Evolutionary conservation across 2,113 vertebrate genomes (phyloP).

Genomic region (Paedocypris sp.): DNA sequence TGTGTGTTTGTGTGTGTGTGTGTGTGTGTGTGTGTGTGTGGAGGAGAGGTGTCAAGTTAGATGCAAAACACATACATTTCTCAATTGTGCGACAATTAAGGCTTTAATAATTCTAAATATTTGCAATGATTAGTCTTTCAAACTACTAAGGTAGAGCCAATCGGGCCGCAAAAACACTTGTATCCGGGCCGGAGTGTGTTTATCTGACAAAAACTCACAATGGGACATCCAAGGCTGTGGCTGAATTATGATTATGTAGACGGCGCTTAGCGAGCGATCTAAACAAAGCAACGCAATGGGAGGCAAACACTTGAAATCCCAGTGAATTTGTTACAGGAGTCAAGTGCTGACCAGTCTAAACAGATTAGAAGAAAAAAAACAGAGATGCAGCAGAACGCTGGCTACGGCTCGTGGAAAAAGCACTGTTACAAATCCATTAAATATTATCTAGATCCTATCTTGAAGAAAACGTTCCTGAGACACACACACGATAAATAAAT

Average conservation of each 20-base stretch:
- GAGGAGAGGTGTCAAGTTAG: too few species aligned
- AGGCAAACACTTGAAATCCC: conserved; percentile 8
- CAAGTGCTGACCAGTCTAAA: background rate
- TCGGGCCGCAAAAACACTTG: too few species aligned
- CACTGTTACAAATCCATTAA: background rate
- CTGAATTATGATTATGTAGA: background rate
- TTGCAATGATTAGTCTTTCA: too few species aligned
- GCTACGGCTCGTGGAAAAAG: background rate
- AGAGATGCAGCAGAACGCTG: background rate
- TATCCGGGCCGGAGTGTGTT: too few species aligned
- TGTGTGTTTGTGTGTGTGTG: too few species aligned
- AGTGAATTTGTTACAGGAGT: background rate
- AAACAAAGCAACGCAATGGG: conserved; percentile 1
- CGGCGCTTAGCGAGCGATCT: conserved; percentile 3
- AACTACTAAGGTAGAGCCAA: too few species aligned
- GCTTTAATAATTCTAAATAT: too few species aligned
- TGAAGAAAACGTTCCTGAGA: background rate
- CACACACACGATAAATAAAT: background rate
- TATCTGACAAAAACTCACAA: background rate
- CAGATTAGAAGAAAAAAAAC: background rate
- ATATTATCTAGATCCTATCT: conserved; percentile 4
- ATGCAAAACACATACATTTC: too few species aligned
- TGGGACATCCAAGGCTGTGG: background rate
- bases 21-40: too few species aligned
- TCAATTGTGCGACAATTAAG: too few species aligned